Conservation (phyloP, 2,113 vertebrate genomes). For the Anoplopoma fimbria region DNA sequence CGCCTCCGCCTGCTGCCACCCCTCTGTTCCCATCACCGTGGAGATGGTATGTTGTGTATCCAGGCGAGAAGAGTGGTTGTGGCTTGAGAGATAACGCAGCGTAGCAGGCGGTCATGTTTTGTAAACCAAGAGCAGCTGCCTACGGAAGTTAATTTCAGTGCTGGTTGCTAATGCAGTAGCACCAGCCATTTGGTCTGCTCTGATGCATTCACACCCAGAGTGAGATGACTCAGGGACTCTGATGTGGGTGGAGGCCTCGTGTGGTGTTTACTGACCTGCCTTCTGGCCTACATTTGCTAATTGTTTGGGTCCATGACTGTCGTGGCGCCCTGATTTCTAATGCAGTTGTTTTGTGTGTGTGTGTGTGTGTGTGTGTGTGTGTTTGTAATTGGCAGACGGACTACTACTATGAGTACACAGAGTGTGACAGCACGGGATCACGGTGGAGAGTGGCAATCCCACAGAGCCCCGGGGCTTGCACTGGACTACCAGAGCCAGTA, state of each 20-base stretch:
- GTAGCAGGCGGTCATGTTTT: conserved; percentile 24
- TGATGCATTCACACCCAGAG: conserved; percentile 23
- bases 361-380: conserved; percentile 31
- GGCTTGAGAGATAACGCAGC: conserved; percentile 42
- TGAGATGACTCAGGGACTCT: conserved; percentile 43
- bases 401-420: conserved; percentile 98
- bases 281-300: conserved; percentile 24
- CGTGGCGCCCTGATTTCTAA: conserved; percentile 14
- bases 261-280: conserved; percentile 51
- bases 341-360: conserved; percentile 15
- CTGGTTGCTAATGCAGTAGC: conserved; percentile 3
- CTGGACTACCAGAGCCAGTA: conserved; percentile 93
- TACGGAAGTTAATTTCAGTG: conserved; percentile 15
- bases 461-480: conserved; percentile 85
- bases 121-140: conserved; percentile 16
- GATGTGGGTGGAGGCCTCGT: conserved; percentile 48
- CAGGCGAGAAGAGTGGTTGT: conserved; percentile 31
- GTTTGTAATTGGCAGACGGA: conserved; percentile 84
- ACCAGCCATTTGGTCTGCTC: not conserved
- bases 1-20: conserved; percentile 18
- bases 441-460: conserved; percentile 98
- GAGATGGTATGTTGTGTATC: conserved; percentile 75
- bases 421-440: conserved; percentile 95
- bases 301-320: conserved; percentile 7
- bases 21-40: conserved; percentile 39